Conservation (phyloP, 1,140 invertebrate species). For the Apis mellifera region DNA sequence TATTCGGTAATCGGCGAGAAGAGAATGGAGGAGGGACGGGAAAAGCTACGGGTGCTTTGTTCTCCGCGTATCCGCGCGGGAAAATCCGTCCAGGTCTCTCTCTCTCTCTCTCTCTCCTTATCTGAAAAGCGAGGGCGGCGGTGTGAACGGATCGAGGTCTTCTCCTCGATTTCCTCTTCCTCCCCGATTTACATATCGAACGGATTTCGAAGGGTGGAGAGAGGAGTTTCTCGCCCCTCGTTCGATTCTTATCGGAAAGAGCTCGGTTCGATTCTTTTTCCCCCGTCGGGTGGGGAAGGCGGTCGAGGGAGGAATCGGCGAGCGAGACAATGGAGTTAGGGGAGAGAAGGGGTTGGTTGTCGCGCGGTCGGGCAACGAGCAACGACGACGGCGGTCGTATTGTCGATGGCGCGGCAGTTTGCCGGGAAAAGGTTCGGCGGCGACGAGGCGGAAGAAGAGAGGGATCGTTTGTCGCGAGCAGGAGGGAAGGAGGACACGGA, state of each 20-base stretch:
- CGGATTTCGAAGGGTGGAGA: neutral
- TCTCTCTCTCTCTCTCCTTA: too few species aligned
- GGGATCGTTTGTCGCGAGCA: slow-evolving; percentile 31
- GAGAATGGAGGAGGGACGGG: too few species aligned
- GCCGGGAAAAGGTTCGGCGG: slow-evolving; percentile 18
- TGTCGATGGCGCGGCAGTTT: slow-evolving; percentile 21
- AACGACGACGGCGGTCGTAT: slow-evolving; percentile 47
- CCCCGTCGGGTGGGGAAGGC: too few species aligned
- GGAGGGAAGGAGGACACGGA: neutral
- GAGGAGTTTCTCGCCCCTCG: neutral
- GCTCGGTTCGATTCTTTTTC: neutral
- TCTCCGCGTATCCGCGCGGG: neutral
- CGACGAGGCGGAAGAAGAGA: neutral
- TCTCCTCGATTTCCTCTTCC: neutral
- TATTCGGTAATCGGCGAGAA: neutral
- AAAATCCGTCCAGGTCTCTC: too few species aligned
- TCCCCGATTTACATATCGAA: neutral
- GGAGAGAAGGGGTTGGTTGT: slow-evolving; percentile 15
- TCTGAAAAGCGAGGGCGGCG: too few species aligned
- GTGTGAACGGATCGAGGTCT: slow-evolving; percentile 32
- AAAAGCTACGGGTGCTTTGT: too few species aligned
- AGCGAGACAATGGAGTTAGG: slow-evolving; percentile 1
- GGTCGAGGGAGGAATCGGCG: too few species aligned
- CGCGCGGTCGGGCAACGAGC: neutral
- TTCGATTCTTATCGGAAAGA: neutral